Evolutionary conservation across 2,888 invertebrate genomes (phyloP).

Genomic region (Steinernema scapterisci): DNA sequence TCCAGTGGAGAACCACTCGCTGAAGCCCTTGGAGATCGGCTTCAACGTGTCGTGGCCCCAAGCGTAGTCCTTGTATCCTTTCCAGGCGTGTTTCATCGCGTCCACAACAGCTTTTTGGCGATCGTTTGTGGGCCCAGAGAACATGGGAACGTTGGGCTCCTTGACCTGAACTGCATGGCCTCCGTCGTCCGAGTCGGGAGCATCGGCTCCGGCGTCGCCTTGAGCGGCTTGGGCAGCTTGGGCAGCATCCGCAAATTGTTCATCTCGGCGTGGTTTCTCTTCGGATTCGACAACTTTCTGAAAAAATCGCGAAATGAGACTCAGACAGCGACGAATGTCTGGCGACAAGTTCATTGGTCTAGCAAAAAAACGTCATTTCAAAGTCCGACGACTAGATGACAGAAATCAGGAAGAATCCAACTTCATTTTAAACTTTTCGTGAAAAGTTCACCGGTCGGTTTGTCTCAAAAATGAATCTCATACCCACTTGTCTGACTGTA

Average conservation of each 20-base stretch:
- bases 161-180: conserved; percentile 6
- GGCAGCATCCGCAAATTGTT: conserved; percentile 14
- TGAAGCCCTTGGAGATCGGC: conserved; percentile 82
- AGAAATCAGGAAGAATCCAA: no score
- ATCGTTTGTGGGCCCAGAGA: conserved; percentile 78
- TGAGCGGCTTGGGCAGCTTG: neutral
- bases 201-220: neutral
- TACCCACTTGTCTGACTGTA: no score
- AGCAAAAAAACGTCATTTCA: no score
- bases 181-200: conserved; percentile 17
- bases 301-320: no score
- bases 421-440: no score
- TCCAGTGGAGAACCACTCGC: conserved; percentile 94
- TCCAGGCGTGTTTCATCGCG: conserved; percentile 83
- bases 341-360: no score
- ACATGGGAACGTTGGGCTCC: conserved; percentile 27
- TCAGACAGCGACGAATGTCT: no score
- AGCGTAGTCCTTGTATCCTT: conserved; percentile 86
- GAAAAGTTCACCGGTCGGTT: no score
- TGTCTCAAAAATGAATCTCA: no score
- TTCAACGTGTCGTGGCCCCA: conserved; percentile 94
- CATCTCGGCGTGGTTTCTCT: conserved; percentile 19
- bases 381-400: no score
- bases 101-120: conserved; percentile 83
- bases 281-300: conserved; percentile 14